These are phyloP conservation scores for Platypus cylindrus DNA, from an alignment of 2,888 invertebrate species.

Conservation along the genomic window DNA sequence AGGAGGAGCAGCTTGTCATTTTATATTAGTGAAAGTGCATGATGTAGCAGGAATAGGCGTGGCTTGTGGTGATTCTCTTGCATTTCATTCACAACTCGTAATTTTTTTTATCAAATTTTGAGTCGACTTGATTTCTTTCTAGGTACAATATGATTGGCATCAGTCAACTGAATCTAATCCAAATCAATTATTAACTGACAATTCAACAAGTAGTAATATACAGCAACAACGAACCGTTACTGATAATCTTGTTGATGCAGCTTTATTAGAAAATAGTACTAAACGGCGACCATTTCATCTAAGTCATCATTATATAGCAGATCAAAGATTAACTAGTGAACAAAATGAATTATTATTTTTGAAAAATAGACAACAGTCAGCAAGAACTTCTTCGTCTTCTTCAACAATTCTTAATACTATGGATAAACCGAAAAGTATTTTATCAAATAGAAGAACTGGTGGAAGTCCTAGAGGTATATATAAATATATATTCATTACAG, in stretches of 20 bases:
- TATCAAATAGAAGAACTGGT: conserved; percentile 31
- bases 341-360: conserved; percentile 30
- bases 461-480: conserved; percentile 30
- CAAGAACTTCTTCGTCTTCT: conserved; percentile 8
- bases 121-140: conserved; percentile 8
- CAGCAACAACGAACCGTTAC: conserved; percentile 8
- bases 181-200: no score
- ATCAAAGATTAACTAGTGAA: conserved; percentile 24
- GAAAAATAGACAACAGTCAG: no score
- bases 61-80: no score
- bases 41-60: no score
- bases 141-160: conserved; percentile 30
- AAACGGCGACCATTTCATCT: conserved; percentile 5
- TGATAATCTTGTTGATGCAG: conserved; percentile 14
- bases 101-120: no score
- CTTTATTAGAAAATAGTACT: no score
- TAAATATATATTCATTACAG: no score
- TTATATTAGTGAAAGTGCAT: no score
- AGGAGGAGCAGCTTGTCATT: no score
- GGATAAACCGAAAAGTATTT: conserved; percentile 33
- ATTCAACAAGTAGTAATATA: conserved; percentile 4
- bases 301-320: no score
- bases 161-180: no score
- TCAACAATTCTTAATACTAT: conserved; percentile 19
- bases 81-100: no score